Evolutionary conservation across 2,888 invertebrate genomes (phyloP).

Genomic region (Latrodectus elegans): DNA sequence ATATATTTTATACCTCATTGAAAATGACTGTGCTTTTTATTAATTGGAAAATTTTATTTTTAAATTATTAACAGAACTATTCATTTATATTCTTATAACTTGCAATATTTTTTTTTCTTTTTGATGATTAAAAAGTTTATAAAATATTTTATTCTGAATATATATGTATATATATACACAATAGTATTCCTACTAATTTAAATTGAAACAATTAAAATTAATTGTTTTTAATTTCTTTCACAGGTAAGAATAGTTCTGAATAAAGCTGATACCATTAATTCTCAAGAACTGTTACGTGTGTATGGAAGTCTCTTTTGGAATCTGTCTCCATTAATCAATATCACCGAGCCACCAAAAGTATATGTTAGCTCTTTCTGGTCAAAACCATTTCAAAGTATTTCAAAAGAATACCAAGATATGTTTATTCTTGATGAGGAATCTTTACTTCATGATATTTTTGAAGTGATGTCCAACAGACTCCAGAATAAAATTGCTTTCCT

Average conservation of each 20-base stretch:
- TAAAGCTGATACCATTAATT: constrained; percentile 73
- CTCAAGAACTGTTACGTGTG: constrained; percentile 73
- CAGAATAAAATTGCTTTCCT: constrained; percentile 73
- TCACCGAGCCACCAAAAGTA: constrained; percentile 73
- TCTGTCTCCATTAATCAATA: constrained; percentile 73
- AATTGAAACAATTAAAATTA: not conserved
- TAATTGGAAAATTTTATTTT: too few relatives aligned
- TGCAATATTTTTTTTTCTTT: too few relatives aligned
- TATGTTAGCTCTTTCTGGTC: constrained; percentile 74
- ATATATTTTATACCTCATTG: too few relatives aligned
- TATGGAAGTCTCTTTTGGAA: constrained; percentile 74
- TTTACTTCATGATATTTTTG: constrained; percentile 72
- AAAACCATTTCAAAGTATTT: constrained; percentile 62
- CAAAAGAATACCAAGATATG: constrained; percentile 71
- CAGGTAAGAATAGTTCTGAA: constrained; percentile 73
- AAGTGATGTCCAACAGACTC: constrained; percentile 72
- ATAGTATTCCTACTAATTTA: too few relatives aligned
- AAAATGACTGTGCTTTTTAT: too few relatives aligned
- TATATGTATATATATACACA: too few relatives aligned
- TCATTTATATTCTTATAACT: too few relatives aligned
- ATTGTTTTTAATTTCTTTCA: constrained; percentile 7
- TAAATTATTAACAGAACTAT: too few relatives aligned
- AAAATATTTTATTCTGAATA: too few relatives aligned
- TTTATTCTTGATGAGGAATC: constrained; percentile 73
- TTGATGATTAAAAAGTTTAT: too few relatives aligned